These are phyloP conservation scores for Dinothrombium tinctorium DNA, from an alignment of 1,140 invertebrate genomes.

Conservation along the genomic window DNA sequence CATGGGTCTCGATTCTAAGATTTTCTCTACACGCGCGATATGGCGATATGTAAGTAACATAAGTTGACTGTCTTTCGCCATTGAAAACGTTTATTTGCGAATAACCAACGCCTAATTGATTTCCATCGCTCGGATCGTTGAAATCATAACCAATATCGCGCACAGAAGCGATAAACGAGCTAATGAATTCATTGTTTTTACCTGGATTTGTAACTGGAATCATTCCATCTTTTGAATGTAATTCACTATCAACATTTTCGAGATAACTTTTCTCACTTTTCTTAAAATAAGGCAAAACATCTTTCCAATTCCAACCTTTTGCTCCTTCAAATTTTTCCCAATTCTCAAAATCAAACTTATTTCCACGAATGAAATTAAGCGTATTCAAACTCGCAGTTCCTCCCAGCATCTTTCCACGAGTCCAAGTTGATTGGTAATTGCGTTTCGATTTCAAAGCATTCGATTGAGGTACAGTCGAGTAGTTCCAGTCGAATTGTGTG, in stretches of 20 bases:
- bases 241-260: slow-evolving; percentile 11
- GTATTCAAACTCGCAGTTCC: slow-evolving; percentile 78
- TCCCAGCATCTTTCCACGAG: slow-evolving; percentile 18
- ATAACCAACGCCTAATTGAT: slow-evolving; percentile 1
- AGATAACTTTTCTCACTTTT: slow-evolving; percentile 32
- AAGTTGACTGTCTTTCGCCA: slow-evolving; percentile 63
- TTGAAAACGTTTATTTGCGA: slow-evolving; percentile 50
- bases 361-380: slow-evolving; percentile 78
- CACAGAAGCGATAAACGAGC: slow-evolving; percentile 37
- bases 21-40: slow-evolving; percentile 44
- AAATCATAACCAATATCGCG: slow-evolving; percentile 37
- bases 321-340: slow-evolving; percentile 75
- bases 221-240: slow-evolving; percentile 11
- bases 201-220: slow-evolving; percentile 25
- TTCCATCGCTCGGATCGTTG: slow-evolving; percentile 20
- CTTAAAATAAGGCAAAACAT: slow-evolving; percentile 55
- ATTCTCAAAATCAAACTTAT: slow-evolving; percentile 61
- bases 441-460: slow-evolving; percentile 61
- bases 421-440: not conserved
- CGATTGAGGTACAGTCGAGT: slow-evolving; percentile 56
- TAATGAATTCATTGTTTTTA: not conserved
- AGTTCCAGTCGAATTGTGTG: slow-evolving; percentile 57
- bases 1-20: slow-evolving; percentile 51
- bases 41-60: slow-evolving; percentile 64
- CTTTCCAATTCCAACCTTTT: slow-evolving; percentile 62